Base-by-base conservation (phyloP, 2,113 vertebrate species). In the Mirza zaza region DNA sequence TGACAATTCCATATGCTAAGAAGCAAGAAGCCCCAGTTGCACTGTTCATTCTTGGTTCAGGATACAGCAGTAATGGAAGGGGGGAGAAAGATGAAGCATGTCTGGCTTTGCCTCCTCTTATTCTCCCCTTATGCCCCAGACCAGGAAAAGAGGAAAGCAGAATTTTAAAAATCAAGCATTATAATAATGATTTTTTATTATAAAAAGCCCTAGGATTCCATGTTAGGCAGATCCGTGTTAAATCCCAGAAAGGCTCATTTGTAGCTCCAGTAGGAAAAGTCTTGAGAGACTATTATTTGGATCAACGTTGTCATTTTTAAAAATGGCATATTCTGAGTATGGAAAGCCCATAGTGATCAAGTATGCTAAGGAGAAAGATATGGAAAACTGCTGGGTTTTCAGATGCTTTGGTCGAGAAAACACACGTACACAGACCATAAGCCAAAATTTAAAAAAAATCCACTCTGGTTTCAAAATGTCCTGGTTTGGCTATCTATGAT, bases 1-100 rank as follows among this genome's bases (percentile, higher is more conserved):
- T 57, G 70, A 87, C 89, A 95, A 80, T 39, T 80, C 50, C 52
- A 65, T 93, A 68, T 95, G 92, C 89, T 83, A 39, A 85, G 84
- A 88, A 65, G 82, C 57, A 89, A 63, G 70, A 83, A 86, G 57
- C 36, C 63, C 45, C 50, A 50, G 52, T 50, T 83, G 73, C 12
- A 39, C 77, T 87, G 90, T 32, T 86, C 34, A 18, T 87, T 85
- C 90, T 88, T 94, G 45, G 85, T 95, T 45, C 77, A 77, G 71
- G 50, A 59, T 23, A 13, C 11, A 63, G 57, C 65, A 90, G 42
- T 12, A n/a, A 71, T 55, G 32, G n/a, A 89, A 89, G 8, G 42
- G 42, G 6, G 50, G 42, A 88, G 50, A 81, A 59, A 70, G 82
- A 50, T 17, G 82, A 89, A 86, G 6, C 5, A 8, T 80, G 27